A percentile compares a stretch with the other conserved stretches of the same genome.
Evolutionary conservation across 1,140 invertebrate genomes (phyloP).

Genomic region (Eriosoma lanigerum): DNA sequence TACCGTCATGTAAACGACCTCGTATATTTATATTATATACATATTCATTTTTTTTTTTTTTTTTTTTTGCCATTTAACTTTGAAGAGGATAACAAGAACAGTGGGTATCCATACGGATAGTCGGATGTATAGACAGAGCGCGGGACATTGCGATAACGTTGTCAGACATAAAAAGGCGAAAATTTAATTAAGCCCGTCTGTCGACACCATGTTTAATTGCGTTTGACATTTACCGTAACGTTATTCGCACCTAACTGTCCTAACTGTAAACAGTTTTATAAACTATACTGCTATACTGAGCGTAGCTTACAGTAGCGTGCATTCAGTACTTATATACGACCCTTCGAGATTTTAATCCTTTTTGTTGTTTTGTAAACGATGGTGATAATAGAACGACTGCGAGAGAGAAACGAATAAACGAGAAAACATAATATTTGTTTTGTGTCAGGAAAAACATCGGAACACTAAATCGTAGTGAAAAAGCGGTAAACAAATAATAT

Average conservation of each 20-base stretch:
- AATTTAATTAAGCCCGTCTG: constrained; percentile 43
- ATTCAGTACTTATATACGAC: neutral
- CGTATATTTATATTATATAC: neutral
- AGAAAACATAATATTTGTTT: constrained; percentile 27
- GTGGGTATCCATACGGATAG: neutral
- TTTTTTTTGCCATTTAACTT: constrained; percentile 34
- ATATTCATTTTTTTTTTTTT: constrained; percentile 16
- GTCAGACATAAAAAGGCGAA: constrained; percentile 39
- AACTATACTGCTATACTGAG: neutral
- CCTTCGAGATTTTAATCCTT: constrained; percentile 13
- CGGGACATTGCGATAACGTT: constrained; percentile 11
- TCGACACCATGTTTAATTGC: constrained; percentile 28
- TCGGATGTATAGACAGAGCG: neutral
- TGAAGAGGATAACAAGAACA: neutral
- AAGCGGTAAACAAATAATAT: neutral
- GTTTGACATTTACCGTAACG: constrained; percentile 26
- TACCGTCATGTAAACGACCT: constrained; percentile 36
- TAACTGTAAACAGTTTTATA: constrained; percentile 26
- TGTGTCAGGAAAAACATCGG: neutral
- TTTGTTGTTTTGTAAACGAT: constrained; percentile 1
- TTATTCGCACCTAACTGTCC: constrained; percentile 17
- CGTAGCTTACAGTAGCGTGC: neutral
- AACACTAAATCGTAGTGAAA: neutral
- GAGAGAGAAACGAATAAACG: neutral
- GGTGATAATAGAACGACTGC: neutral